Conservation (phyloP, 2,888 invertebrate genomes). For the Tiliacea aurago region DNA sequence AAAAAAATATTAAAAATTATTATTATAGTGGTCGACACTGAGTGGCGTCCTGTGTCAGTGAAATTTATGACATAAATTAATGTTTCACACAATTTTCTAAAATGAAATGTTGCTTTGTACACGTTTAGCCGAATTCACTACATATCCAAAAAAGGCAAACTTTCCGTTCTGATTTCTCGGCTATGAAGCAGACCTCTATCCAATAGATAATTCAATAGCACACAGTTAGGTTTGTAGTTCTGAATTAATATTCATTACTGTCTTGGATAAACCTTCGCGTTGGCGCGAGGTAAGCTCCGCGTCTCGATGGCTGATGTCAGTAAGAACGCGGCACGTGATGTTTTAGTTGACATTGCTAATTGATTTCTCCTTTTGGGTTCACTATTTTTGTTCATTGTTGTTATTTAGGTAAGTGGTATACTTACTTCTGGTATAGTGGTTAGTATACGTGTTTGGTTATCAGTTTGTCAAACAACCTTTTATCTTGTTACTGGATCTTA, state of each 20-base stretch:
- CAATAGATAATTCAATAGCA: constrained; percentile 74
- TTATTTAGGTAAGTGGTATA: neutral
- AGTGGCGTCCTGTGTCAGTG: too few species aligned
- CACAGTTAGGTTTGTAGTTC: constrained; percentile 70
- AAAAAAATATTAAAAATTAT: too few species aligned
- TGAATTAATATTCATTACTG: constrained; percentile 84
- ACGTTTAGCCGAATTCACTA: neutral
- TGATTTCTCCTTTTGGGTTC: constrained; percentile 9
- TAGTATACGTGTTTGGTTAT: neutral
- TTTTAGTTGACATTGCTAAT: constrained; percentile 50
- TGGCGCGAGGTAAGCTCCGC: constrained; percentile 66
- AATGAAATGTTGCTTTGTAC: neutral
- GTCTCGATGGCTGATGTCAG: constrained; percentile 60
- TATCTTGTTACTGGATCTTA: neutral
- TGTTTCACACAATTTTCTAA: neutral
- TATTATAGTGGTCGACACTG: too few species aligned
- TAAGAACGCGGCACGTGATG: constrained; percentile 61
- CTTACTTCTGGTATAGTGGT: too few species aligned
- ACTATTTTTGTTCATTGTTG: neutral
- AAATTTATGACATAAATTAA: too few species aligned
- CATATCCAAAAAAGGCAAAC: neutral
- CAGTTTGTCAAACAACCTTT: too few species aligned
- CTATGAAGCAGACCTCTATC: constrained; percentile 12
- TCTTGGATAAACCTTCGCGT: constrained; percentile 75
- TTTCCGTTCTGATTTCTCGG: constrained; percentile 1